These are phyloP conservation scores for Dallia pectoralis DNA, from an alignment of 2,797 vertebrate genomes.

Conservation along the genomic window DNA sequence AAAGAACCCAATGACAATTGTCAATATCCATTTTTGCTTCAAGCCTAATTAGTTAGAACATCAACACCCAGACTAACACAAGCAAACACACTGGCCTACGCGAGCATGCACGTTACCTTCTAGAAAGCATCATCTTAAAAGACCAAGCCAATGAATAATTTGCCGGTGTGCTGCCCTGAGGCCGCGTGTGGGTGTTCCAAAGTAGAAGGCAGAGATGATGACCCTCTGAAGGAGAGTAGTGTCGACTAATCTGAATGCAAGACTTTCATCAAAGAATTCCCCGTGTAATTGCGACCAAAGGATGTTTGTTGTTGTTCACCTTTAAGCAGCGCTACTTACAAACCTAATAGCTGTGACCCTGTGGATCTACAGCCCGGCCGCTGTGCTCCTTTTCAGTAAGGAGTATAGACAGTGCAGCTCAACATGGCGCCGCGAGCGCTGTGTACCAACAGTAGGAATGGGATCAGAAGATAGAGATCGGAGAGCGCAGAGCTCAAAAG, in stretches of 20 bases:
- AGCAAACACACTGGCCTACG: neutral
- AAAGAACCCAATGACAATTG: conserved; percentile 35
- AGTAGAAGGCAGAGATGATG: conserved; percentile 9
- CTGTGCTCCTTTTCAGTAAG: neutral
- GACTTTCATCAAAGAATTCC: conserved; percentile 24
- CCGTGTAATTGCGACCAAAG: conserved; percentile 23
- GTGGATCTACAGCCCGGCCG: neutral
- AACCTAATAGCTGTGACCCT: neutral
- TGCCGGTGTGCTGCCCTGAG: conserved; percentile 27
- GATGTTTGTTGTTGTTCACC: conserved; percentile 14
- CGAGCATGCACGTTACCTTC: neutral
- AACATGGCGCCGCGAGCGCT: neutral
- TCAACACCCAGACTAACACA: neutral
- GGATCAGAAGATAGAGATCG: neutral
- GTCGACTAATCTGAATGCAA: conserved; percentile 29
- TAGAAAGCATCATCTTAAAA: conserved; percentile 8
- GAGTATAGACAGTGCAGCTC: neutral
- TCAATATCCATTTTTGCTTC: conserved; percentile 21
- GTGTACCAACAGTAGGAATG: neutral
- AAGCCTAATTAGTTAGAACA: conserved; percentile 11
- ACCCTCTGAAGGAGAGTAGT: conserved; percentile 5
- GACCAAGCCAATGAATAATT: conserved; percentile 13
- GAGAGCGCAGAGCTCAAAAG: neutral
- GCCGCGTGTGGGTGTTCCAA: conserved; percentile 36
- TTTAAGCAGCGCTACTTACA: neutral